Percentiles rank a stretch among this genome's conserved stretches.
Evolutionary conservation across 2,113 vertebrate species (phyloP).

Genomic region (Oreochromis tanganicae): DNA sequence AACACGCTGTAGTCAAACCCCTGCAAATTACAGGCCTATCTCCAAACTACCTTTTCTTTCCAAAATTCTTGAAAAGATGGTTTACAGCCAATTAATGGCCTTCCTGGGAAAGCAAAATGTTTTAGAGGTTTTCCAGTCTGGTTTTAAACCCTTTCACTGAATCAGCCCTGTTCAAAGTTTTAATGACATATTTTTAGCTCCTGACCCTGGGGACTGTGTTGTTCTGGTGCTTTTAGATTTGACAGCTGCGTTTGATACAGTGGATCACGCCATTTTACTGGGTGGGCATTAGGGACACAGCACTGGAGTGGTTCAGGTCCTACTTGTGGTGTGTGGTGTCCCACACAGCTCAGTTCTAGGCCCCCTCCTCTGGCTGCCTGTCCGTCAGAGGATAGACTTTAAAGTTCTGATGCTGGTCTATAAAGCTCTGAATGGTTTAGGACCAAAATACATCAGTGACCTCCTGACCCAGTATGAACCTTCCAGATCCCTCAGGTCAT

Average conservation of each 20-base stretch:
- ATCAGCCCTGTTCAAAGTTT: not conserved
- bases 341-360: not conserved
- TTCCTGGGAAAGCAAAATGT: not conserved
- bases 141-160: not conserved
- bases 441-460: too few species aligned
- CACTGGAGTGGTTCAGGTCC: not conserved
- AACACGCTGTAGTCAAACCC: not conserved
- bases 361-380: too few species aligned
- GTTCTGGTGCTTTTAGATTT: too few species aligned
- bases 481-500: too few species aligned
- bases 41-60: not conserved
- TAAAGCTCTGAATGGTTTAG: too few species aligned
- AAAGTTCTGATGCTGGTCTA: too few species aligned
- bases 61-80: not conserved
- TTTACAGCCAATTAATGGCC: not conserved
- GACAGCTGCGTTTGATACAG: too few species aligned
- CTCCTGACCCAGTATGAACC: too few species aligned
- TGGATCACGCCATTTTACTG: too few species aligned
- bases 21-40: not conserved
- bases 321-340: not conserved
- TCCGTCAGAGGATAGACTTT: too few species aligned
- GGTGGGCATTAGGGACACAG: too few species aligned
- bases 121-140: not conserved
- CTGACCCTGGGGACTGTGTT: fast-evolving
- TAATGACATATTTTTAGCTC: not conserved